Percentiles rank a stretch among this genome's conserved stretches.
phyloP scores from a whole-genome alignment of 1,140 invertebrate species.

The Araneus ventricosus region DNA sequence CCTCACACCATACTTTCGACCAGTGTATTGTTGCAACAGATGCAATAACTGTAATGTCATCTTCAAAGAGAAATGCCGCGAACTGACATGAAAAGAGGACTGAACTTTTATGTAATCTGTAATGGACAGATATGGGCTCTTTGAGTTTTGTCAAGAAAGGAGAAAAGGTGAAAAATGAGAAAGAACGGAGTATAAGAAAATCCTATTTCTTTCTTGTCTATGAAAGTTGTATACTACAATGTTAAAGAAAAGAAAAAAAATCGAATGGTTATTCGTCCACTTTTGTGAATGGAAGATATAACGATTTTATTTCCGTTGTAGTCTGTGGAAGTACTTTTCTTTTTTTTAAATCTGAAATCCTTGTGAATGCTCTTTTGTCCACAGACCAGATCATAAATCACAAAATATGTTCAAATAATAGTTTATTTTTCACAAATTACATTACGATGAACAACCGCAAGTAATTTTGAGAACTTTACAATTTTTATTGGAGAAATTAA shows the following conservation, averaged over 20 bases:
- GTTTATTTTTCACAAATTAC: too few relatives aligned
- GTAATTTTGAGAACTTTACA: too few relatives aligned
- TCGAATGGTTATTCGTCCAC: neutral
- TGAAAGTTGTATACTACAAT: neutral
- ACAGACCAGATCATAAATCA: too few relatives aligned
- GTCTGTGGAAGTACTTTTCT: too few relatives aligned
- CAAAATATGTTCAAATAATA: too few relatives aligned
- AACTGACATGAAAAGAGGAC: neutral
- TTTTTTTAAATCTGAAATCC: too few relatives aligned
- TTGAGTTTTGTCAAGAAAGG: neutral
- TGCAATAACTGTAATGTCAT: neutral
- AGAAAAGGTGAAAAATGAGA: constrained; percentile 29
- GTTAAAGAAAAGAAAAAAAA: neutral
- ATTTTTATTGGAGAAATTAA: too few relatives aligned
- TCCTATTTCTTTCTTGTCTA: neutral
- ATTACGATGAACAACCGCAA: too few relatives aligned
- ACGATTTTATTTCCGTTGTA: neutral
- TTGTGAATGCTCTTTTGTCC: too few relatives aligned
- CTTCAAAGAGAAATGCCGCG: neutral
- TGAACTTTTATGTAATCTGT: neutral
- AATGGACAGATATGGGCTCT: neutral
- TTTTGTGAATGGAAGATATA: neutral
- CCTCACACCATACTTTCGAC: neutral
- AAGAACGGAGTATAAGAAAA: neutral
- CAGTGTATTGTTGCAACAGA: neutral